These are phyloP conservation scores for Sander vitreus DNA, from an alignment of 2,113 vertebrate genomes.

Conservation along the genomic window DNA sequence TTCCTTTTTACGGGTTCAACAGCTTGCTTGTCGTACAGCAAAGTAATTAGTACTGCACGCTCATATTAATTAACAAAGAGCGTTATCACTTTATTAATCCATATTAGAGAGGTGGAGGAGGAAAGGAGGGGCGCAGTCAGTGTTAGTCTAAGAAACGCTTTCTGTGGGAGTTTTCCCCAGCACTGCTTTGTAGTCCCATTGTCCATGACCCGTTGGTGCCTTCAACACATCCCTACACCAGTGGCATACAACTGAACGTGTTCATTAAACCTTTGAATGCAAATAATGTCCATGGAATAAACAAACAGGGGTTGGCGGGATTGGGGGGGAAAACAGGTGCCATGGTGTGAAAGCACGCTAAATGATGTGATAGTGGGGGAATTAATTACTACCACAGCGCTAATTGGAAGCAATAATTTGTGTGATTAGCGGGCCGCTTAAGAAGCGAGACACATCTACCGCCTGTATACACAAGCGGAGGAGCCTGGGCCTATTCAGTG, in stretches of 20 bases:
- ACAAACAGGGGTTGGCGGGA: slow-evolving; percentile 86
- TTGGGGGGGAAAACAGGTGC: slow-evolving; percentile 92
- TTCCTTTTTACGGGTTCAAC: slow-evolving; percentile 84
- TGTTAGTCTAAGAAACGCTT: slow-evolving; percentile 81
- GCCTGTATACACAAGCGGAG: slow-evolving; percentile 84
- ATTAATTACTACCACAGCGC: slow-evolving; percentile 99
- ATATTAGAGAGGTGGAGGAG: slow-evolving; percentile 82
- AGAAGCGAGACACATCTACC: slow-evolving; percentile 94
- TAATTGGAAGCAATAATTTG: slow-evolving; percentile 99
- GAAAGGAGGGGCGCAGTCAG: slow-evolving; percentile 44
- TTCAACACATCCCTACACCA: slow-evolving; percentile 85
- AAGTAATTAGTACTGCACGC: slow-evolving; percentile 94
- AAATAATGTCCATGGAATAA: slow-evolving; percentile 97
- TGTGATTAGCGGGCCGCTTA: slow-evolving; percentile 99
- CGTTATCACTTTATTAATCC: slow-evolving; percentile 98
- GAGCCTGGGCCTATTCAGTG: neutral
- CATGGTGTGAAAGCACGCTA: slow-evolving; percentile 96
- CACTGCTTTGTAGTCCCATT: slow-evolving; percentile 82
- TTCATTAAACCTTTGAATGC: slow-evolving; percentile 96
- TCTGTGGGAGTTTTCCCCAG: slow-evolving; percentile 82
- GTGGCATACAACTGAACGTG: slow-evolving; percentile 86
- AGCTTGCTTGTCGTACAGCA: slow-evolving; percentile 91
- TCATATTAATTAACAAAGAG: slow-evolving; percentile 97
- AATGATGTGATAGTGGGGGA: slow-evolving; percentile 99
- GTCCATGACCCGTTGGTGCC: slow-evolving; percentile 77